Percentiles rank a stretch among this genome's conserved stretches.
phyloP scores from a whole-genome alignment of 2,797 vertebrate genomes.

The Gymnothorax reevesii region DNA sequence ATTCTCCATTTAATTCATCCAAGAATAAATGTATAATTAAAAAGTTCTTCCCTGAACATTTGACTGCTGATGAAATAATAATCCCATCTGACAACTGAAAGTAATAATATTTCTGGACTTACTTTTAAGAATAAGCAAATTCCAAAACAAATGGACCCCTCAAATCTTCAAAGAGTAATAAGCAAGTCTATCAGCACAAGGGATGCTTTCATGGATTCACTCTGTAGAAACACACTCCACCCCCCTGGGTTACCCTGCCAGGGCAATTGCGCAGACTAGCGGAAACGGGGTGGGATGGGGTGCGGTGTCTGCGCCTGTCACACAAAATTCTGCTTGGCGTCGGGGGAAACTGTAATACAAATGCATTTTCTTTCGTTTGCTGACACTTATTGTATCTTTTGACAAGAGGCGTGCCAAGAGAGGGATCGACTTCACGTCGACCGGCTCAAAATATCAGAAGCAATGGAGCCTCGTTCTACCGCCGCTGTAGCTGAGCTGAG shows the following conservation, averaged over 20 bases:
- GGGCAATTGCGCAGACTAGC: background rate
- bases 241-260: slow-evolving; percentile 66
- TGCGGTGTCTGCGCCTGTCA: slow-evolving; percentile 43
- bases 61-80: no score
- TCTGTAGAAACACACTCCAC: slow-evolving; percentile 26
- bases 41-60: no score
- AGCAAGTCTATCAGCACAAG: slow-evolving; percentile 1
- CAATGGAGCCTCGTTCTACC: background rate
- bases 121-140: no score
- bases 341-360: background rate
- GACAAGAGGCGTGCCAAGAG: background rate
- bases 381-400: background rate
- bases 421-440: background rate
- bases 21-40: no score
- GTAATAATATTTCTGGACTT: no score
- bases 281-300: slow-evolving; percentile 49
- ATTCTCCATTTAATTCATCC: no score
- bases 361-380: background rate
- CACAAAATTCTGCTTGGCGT: background rate
- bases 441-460: background rate
- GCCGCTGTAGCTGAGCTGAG: background rate
- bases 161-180: background rate
- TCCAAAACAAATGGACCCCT: no score
- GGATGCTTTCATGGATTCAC: slow-evolving; percentile 27
- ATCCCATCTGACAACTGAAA: no score